A percentile compares a stretch with the other conserved stretches of the same genome.
phyloP scores from a whole-genome alignment of 2,113 vertebrate genomes.

The Cyprinodon variegatus region DNA sequence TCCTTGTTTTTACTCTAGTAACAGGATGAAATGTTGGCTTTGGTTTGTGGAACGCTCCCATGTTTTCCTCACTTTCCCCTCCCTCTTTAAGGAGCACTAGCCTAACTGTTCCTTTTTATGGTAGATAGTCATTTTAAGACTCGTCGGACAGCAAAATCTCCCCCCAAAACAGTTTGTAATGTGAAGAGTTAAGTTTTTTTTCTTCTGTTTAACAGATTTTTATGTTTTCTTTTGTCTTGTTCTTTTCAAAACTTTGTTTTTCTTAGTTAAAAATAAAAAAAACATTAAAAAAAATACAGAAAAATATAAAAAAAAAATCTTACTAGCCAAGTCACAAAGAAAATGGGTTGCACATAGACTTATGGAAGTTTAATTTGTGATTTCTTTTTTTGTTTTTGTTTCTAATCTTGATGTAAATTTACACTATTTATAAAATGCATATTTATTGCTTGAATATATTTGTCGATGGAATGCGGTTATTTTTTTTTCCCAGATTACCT shows the following conservation, averaged over 20 bases:
- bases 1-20: conserved; percentile 82
- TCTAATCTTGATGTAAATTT: conserved; percentile 99
- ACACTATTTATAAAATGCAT: conserved; percentile 99
- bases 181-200: conserved; percentile 87
- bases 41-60: conserved; percentile 62
- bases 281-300: conserved; percentile 61
- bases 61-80: conserved; percentile 69
- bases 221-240: conserved; percentile 74
- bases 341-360: conserved; percentile 99
- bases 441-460: conserved; percentile 99
- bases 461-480: conserved; percentile 99
- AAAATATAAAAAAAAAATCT: conserved; percentile 51
- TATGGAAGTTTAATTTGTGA: conserved; percentile 99
- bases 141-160: conserved; percentile 85
- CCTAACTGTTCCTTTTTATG: conserved; percentile 94
- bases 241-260: conserved; percentile 79
- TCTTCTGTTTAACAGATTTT: conserved; percentile 86
- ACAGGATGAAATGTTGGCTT: conserved; percentile 85
- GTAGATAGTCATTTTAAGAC: conserved; percentile 90
- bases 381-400: conserved; percentile 83
- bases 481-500: conserved; percentile 98
- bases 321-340: conserved; percentile 94
- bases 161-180: conserved; percentile 86
- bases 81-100: conserved; percentile 86
- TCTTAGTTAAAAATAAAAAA: conserved; percentile 79